Percentiles rank a stretch among this genome's conserved stretches.
These are phyloP conservation scores for Panthera uncia DNA, from an alignment of 2,113 vertebrate species.

Conservation along the genomic window DNA sequence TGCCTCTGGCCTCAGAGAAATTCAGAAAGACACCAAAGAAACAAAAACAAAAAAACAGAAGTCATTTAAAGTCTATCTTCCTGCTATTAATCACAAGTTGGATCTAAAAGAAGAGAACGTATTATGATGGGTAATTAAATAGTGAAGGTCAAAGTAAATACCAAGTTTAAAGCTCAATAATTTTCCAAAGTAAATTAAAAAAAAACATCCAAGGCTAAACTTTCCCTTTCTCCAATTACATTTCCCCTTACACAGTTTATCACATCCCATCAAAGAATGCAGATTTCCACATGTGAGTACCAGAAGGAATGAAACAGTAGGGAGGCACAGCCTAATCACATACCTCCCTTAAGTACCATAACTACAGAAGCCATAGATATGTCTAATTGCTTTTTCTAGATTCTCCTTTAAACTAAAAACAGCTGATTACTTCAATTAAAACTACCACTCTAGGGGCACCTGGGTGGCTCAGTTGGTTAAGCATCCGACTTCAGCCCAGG, in stretches of 20 bases:
- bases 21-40: neutral
- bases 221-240: neutral
- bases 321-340: neutral
- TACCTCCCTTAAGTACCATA: neutral
- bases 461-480: too few relatives aligned
- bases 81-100: neutral
- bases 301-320: neutral
- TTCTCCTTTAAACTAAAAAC: neutral
- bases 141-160: slow-evolving; percentile 18
- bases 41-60: neutral
- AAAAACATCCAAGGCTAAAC: neutral
- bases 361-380: neutral
- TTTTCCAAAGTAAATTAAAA: slow-evolving; percentile 16
- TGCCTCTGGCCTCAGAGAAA: neutral
- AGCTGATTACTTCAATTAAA: neutral
- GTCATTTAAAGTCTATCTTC: neutral
- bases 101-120: neutral
- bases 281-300: neutral
- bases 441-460: neutral
- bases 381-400: neutral
- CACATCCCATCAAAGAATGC: neutral
- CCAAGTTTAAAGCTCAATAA: neutral
- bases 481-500: too few relatives aligned
- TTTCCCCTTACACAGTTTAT: neutral
- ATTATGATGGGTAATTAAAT: neutral